Percentiles rank a stretch among this genome's conserved stretches.
phyloP scores from a whole-genome alignment of 2,797 vertebrate species.

The Mormyrus hasselquistii region DNA sequence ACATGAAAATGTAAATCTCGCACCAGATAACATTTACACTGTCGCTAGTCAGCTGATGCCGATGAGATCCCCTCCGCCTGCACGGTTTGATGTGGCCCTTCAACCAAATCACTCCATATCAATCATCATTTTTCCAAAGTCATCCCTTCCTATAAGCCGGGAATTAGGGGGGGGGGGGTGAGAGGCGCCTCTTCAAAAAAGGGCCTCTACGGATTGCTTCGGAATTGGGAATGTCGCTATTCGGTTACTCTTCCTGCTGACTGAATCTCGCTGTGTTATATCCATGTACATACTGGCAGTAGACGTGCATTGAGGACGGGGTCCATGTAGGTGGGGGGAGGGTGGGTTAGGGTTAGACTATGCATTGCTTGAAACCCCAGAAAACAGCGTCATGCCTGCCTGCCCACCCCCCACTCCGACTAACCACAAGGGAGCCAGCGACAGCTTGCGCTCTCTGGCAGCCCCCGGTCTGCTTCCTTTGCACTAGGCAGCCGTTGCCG shows the following conservation, averaged over 20 bases:
- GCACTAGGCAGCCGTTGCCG: background rate
- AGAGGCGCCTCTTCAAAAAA: background rate
- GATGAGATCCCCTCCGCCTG: background rate
- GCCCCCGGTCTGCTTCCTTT: conserved; percentile 19
- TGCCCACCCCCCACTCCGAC: background rate
- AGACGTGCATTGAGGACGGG: background rate
- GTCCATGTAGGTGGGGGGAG: background rate
- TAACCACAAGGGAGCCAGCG: conserved; percentile 20
- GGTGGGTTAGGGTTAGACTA: background rate
- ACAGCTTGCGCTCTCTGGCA: conserved; percentile 35
- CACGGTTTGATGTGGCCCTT: background rate
- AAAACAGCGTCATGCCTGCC: conserved; percentile 12
- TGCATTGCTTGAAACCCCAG: conserved; percentile 24
- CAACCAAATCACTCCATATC: background rate
- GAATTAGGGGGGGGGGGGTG: no score
- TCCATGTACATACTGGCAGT: background rate
- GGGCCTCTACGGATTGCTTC: background rate
- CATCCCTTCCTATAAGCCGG: background rate
- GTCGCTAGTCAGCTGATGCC: background rate
- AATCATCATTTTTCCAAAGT: background rate
- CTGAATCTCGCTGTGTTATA: background rate
- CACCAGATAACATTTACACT: background rate
- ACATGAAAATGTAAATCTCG: background rate
- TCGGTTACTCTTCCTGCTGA: background rate
- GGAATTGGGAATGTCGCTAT: background rate